Percentiles rank a stretch among this genome's conserved stretches.
Conservation (phyloP, 1,140 invertebrate species). For the Oreohelix idahoensis region DNA sequence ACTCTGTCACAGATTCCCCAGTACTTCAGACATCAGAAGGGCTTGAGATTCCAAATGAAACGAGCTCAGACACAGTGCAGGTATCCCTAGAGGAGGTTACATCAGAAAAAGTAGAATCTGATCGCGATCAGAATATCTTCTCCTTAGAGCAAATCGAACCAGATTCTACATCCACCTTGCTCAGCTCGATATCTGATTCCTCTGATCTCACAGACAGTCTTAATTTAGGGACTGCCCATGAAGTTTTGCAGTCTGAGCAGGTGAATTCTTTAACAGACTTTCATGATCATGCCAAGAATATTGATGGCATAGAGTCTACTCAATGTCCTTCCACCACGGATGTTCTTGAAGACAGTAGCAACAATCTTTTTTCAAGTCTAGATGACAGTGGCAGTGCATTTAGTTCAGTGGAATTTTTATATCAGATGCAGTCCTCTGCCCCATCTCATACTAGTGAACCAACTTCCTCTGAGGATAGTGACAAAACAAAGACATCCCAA, state of each 20-base stretch:
- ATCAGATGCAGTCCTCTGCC: background rate
- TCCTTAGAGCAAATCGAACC: background rate
- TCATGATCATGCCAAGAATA: background rate
- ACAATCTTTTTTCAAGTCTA: background rate
- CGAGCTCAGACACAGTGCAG: background rate
- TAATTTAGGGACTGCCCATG: background rate
- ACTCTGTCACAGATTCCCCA: background rate
- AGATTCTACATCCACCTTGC: background rate
- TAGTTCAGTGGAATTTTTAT: background rate
- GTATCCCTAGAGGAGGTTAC: background rate
- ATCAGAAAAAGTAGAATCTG: background rate
- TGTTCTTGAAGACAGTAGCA: background rate
- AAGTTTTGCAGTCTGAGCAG: no score
- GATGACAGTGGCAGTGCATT: background rate
- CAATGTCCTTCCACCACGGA: background rate
- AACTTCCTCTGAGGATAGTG: background rate
- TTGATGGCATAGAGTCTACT: background rate
- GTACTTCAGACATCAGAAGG: background rate
- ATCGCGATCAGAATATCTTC: background rate
- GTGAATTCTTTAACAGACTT: no score
- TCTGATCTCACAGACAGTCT: background rate
- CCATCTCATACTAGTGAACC: no score
- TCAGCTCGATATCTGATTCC: background rate
- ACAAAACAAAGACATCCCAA: background rate
- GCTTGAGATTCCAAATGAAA: background rate